Conservation (phyloP, 2,113 vertebrate genomes). For the Aegithalos caudatus region DNA sequence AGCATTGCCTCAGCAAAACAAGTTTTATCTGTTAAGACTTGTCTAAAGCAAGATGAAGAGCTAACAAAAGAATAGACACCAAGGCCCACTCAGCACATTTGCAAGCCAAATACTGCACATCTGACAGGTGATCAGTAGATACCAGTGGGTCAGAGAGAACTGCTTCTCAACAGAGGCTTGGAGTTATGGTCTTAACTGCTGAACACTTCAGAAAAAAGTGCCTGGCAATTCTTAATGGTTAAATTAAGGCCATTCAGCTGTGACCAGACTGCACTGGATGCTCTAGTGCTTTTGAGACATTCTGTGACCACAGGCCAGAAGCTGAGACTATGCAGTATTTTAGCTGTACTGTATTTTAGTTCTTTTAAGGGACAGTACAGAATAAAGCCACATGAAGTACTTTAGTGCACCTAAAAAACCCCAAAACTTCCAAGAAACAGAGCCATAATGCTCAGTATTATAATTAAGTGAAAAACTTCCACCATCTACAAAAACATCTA, state of each 20-base stretch:
- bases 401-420: neutral
- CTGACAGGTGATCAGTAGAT: conserved; percentile 15
- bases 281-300: neutral
- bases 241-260: neutral
- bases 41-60: conserved; percentile 1
- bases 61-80: neutral
- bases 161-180: conserved; percentile 65
- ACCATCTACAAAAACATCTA: neutral
- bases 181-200: conserved; percentile 43
- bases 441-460: neutral
- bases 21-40: neutral
- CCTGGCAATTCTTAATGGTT: neutral
- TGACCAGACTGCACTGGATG: neutral
- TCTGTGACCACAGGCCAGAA: neutral
- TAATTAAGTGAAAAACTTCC: neutral
- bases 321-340: neutral
- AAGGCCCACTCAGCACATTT: conserved; percentile 22
- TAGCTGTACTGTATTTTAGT: neutral
- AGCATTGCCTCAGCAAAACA: neutral
- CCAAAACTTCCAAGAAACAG: neutral
- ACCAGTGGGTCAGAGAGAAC: neutral
- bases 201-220: neutral
- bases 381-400: neutral
- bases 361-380: neutral
- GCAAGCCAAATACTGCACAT: conserved; percentile 33